Evolutionary conservation across 2,888 invertebrate genomes (phyloP).

Genomic region (Polia nebulosa): DNA sequence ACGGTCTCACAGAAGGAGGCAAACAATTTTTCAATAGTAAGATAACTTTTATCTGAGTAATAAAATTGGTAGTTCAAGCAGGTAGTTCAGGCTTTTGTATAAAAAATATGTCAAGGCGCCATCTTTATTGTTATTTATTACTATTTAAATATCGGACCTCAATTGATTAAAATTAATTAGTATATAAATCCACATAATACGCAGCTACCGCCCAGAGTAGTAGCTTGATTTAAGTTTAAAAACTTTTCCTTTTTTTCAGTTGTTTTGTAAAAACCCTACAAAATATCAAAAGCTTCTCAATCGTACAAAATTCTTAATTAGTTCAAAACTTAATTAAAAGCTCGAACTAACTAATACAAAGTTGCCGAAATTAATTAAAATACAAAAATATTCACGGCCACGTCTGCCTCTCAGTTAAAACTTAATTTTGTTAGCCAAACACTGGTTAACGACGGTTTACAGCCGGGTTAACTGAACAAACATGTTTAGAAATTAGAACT

Average conservation of each 20-base stretch:
- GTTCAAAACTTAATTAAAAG: constrained; percentile 47
- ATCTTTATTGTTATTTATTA: too few species aligned
- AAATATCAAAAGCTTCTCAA: constrained; percentile 32
- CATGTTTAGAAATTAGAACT: constrained; percentile 27
- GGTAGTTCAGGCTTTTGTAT: too few species aligned
- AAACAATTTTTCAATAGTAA: too few species aligned
- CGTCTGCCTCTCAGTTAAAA: constrained; percentile 42
- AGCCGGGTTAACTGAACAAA: constrained; percentile 35
- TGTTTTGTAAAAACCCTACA: constrained; percentile 1
- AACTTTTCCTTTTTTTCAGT: neutral
- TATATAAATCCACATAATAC: too few species aligned
- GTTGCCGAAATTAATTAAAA: constrained; percentile 47
- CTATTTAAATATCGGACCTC: too few species aligned
- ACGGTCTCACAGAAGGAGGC: too few species aligned
- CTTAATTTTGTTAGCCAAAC: constrained; percentile 57
- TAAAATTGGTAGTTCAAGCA: too few species aligned
- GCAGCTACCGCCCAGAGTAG: too few species aligned
- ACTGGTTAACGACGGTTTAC: constrained; percentile 37
- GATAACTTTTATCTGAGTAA: too few species aligned
- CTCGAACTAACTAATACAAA: constrained; percentile 29
- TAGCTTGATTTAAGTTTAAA: too few species aligned
- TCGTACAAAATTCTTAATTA: constrained; percentile 42
- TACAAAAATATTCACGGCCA: constrained; percentile 59
- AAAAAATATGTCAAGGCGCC: too few species aligned
- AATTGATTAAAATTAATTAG: too few species aligned